These are phyloP conservation scores for Scomber scombrus DNA, from an alignment of 2,113 vertebrate species.

Conservation along the genomic window DNA sequence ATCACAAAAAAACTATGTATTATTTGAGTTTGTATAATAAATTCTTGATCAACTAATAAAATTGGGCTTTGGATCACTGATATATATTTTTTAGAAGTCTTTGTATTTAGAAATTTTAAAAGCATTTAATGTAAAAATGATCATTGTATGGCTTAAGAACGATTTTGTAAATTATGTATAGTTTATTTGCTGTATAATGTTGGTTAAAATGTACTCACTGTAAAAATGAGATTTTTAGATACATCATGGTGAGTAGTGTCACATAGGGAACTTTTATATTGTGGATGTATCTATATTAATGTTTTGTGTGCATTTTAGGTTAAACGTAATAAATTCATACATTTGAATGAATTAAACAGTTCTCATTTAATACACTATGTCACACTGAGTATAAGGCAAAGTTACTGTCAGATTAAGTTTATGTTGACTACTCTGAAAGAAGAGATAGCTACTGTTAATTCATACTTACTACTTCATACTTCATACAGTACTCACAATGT, in stretches of 20 bases:
- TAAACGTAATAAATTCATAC: slow-evolving; percentile 44
- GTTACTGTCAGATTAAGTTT: not conserved
- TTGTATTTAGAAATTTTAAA: slow-evolving; percentile 13
- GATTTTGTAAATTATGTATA: slow-evolving; percentile 72
- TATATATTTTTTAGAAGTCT: not conserved
- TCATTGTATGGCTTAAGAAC: slow-evolving; percentile 12
- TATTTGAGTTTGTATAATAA: not conserved
- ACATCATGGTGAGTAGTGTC: not conserved
- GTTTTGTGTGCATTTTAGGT: slow-evolving; percentile 22
- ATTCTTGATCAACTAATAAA: not conserved
- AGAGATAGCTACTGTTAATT: not conserved
- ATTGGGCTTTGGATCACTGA: not conserved
- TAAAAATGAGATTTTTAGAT: slow-evolving; percentile 27
- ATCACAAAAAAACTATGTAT: not conserved
- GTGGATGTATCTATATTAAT: slow-evolving; percentile 21
- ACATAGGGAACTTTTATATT: slow-evolving; percentile 6
- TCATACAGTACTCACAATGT: too few relatives aligned
- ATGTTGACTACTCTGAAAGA: not conserved
- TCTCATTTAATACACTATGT: not conserved
- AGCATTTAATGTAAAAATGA: not conserved
- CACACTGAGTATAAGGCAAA: not conserved
- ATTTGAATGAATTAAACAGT: not conserved
- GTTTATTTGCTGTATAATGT: slow-evolving; percentile 8
- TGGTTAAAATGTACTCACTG: slow-evolving; percentile 3
- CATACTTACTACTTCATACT: too few relatives aligned